These are phyloP conservation scores for Trichogramma evanescens DNA, from an alignment of 2,888 invertebrate species.

Conservation along the genomic window DNA sequence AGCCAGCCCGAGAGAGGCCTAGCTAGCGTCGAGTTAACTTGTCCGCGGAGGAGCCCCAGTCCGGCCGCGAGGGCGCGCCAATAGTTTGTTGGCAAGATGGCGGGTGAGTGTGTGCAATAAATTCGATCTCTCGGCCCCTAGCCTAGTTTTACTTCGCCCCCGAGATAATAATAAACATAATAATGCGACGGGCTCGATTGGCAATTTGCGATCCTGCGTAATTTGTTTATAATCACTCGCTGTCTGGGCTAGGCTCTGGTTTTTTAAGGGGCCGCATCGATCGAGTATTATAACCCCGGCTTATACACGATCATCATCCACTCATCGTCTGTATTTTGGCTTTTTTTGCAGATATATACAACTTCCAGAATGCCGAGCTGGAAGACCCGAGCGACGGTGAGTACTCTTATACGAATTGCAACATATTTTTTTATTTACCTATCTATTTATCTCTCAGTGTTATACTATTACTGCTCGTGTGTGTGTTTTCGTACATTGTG, in stretches of 20 bases:
- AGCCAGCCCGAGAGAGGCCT: too few relatives aligned
- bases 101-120: conserved; percentile 41
- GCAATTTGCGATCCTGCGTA: too few relatives aligned
- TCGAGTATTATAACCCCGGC: neutral
- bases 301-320: neutral
- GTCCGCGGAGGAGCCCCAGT: neutral
- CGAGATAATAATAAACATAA: too few relatives aligned
- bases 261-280: neutral
- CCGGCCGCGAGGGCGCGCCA: conserved; percentile 35
- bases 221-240: neutral
- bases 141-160: too few relatives aligned
- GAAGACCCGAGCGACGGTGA: conserved; percentile 40
- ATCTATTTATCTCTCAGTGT: neutral
- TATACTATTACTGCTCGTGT: neutral
- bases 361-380: conserved; percentile 40
- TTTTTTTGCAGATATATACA: conserved; percentile 45
- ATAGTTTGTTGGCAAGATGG: conserved; percentile 47
- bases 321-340: conserved; percentile 8
- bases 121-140: too few relatives aligned
- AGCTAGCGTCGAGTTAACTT: too few relatives aligned
- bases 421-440: neutral
- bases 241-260: neutral
- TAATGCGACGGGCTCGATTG: too few relatives aligned
- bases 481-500: too few relatives aligned
- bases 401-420: conserved; percentile 24